Percentiles rank a stretch among this genome's conserved stretches.
These are phyloP conservation scores for Troides aeacus DNA, from an alignment of 2,888 invertebrate species.

Conservation along the genomic window DNA sequence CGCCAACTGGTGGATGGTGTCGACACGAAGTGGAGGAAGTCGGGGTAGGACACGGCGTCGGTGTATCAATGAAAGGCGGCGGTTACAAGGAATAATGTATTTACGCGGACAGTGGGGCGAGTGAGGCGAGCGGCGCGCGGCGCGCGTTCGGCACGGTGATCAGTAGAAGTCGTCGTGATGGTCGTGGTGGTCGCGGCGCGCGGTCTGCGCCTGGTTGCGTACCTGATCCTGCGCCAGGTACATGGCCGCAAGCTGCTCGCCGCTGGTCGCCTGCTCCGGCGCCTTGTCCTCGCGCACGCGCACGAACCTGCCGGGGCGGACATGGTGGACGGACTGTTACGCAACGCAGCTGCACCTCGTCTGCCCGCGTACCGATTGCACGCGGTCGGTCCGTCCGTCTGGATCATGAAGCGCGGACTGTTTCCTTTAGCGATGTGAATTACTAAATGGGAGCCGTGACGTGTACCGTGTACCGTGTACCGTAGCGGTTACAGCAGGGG, in stretches of 20 bases:
- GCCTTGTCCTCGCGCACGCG: conserved; percentile 94
- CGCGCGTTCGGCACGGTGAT: conserved; percentile 16
- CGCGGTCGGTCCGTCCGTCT: no score
- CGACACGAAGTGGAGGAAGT: background rate
- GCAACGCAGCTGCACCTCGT: background rate
- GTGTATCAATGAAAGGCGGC: background rate
- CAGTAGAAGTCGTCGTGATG: conserved; percentile 62
- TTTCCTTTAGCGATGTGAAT: no score
- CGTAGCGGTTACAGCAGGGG: no score
- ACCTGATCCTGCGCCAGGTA: conserved; percentile 96
- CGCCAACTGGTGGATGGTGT: background rate
- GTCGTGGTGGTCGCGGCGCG: conserved; percentile 24
- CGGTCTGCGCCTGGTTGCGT: conserved; percentile 38
- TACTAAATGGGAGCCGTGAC: no score
- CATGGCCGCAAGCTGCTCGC: conserved; percentile 93
- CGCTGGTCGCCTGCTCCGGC: conserved; percentile 94
- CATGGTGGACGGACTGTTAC: background rate
- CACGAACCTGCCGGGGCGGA: conserved; percentile 81
- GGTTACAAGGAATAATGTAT: background rate
- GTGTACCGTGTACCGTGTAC: no score
- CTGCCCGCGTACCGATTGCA: no score
- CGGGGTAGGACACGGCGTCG: background rate
- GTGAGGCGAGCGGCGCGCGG: background rate
- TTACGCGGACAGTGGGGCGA: background rate
- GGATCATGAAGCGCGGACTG: no score